Evolutionary conservation across 2,888 invertebrate genomes (phyloP).

Genomic region (Ophioninae sp.): DNA sequence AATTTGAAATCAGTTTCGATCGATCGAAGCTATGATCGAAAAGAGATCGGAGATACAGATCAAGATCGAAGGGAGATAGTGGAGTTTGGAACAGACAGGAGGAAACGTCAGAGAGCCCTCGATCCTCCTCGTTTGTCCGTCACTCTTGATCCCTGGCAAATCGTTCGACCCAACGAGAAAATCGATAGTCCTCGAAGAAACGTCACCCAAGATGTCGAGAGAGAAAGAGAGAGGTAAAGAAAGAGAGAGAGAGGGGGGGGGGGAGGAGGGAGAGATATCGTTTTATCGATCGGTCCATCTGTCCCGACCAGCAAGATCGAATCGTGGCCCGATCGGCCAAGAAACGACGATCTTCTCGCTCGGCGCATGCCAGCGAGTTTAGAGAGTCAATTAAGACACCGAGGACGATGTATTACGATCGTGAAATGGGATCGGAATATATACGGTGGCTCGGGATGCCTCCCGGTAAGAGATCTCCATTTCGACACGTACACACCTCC

Average conservation of each 20-base stretch:
- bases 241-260: slow-evolving; percentile 1
- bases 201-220: slow-evolving; percentile 7
- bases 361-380: slow-evolving; percentile 57
- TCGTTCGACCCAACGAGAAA: slow-evolving; percentile 58
- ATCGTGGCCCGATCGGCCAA: slow-evolving; percentile 54
- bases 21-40: not conserved
- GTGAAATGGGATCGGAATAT: slow-evolving; percentile 5
- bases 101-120: slow-evolving; percentile 26
- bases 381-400: slow-evolving; percentile 59
- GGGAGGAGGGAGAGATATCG: slow-evolving; percentile 19
- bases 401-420: slow-evolving; percentile 50
- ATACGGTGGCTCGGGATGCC: slow-evolving; percentile 32
- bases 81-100: slow-evolving; percentile 16
- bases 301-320: slow-evolving; percentile 57
- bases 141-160: slow-evolving; percentile 58
- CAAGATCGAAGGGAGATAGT: not conserved
- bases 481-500: slow-evolving; percentile 48
- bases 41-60: slow-evolving; percentile 6
- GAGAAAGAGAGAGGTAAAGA: slow-evolving; percentile 11
- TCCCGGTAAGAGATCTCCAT: slow-evolving; percentile 39
- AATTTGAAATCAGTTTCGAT: too few relatives aligned
- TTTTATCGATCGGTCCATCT: slow-evolving; percentile 64
- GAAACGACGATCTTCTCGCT: slow-evolving; percentile 46
- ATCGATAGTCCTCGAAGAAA: slow-evolving; percentile 43
- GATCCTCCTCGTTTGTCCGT: slow-evolving; percentile 56